Percentiles rank a stretch among this genome's conserved stretches.
Conservation (phyloP, 2,888 invertebrate genomes). For the Parnassius smintheus region DNA sequence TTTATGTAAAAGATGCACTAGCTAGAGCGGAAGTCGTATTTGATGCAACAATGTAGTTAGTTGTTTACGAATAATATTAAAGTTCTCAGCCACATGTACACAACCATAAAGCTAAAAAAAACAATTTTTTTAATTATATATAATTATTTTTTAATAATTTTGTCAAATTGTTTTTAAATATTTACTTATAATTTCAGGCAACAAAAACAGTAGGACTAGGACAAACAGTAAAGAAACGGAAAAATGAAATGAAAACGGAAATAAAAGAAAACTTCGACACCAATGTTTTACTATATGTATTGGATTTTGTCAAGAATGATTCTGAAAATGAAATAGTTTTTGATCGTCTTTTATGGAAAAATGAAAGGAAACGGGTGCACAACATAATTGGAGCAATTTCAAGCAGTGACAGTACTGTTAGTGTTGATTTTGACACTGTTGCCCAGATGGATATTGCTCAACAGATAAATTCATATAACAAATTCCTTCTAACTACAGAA, state of each 20-base stretch:
- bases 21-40: too few relatives aligned
- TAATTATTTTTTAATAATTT: too few relatives aligned
- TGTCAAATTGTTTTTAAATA: background rate
- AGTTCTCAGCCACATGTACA: too few relatives aligned
- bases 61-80: too few relatives aligned
- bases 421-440: conserved; percentile 27
- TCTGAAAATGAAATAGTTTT: conserved; percentile 46
- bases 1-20: too few relatives aligned
- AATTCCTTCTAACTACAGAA: conserved; percentile 43
- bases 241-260: conserved; percentile 3
- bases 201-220: conserved; percentile 40
- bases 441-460: conserved; percentile 38
- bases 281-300: conserved; percentile 44
- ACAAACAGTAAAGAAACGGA: conserved; percentile 25
- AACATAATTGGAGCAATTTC: conserved; percentile 37
- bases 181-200: conserved; percentile 35
- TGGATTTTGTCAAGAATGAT: conserved; percentile 56
- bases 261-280: conserved; percentile 36
- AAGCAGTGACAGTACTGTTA: conserved; percentile 27
- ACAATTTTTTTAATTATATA: too few relatives aligned
- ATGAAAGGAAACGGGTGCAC: conserved; percentile 45
- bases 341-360: conserved; percentile 37
- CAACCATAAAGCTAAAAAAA: too few relatives aligned
- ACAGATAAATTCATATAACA: conserved; percentile 43
- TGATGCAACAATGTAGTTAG: too few relatives aligned